Base-by-base conservation (phyloP, 2,113 vertebrate species). In the Zosterops hypoxanthus region DNA sequence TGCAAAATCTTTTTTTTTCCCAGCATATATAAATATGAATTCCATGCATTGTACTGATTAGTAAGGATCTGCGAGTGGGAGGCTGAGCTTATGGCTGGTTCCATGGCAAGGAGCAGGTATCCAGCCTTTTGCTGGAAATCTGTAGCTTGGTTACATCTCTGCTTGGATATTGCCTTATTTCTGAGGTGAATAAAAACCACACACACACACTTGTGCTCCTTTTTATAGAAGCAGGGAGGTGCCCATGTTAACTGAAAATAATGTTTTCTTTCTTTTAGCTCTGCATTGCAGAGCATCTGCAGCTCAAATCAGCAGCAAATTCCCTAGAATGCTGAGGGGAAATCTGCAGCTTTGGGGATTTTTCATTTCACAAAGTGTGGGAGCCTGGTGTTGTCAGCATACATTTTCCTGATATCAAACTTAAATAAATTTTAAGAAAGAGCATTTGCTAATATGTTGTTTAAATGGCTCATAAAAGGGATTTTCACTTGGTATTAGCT, bases 241-340 rank as follows among this genome's bases (percentile, higher is more conserved):
- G 29, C 94, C 50, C 33, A 6, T 28, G 56, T 31, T 53, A 86
- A 68, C 41, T 14, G 73, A 64, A 79, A 94, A 57, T n/a, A 86
- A 60, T 56, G 44, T 76, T 96, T 84, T 82, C 90, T 84, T 34
- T 70, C 65, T 34, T 56, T 36, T 34, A 77, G 93, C 86, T 91
- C 94, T 76, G 63, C 80, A 41, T 60, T 92, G 94, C 95, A 71
- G 96, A 91, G 55, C 94, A 84, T 44, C 88, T 89, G 86, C 86
- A 63, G 93, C 78, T 92, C 79, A 71, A 15, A 56, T 70, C 93
- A 8, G 10, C 71, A 83, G 79, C 92, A 77, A 16, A 73, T 82
- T 90, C 86, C 95, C 82, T 44, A 24, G 46, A 79, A 81, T 60
- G 72, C 89, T 55, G 82, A 25, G 21, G 63, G 53, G 60, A 70